phyloP scores from a whole-genome alignment of 2,113 vertebrate species.

The Pithys albifrons region DNA sequence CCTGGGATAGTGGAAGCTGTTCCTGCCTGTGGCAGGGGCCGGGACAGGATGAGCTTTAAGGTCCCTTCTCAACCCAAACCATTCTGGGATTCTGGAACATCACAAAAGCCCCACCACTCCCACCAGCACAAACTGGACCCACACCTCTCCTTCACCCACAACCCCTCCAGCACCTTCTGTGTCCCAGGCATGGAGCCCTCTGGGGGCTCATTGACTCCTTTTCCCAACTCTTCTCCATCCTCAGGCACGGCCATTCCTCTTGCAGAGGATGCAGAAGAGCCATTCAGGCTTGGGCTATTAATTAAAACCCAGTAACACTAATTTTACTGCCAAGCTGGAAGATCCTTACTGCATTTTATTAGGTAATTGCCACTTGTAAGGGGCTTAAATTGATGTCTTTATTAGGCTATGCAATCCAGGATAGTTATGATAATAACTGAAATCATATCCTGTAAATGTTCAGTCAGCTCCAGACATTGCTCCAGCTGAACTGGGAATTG shows the following conservation, averaged over 20 bases:
- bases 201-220: neutral
- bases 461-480: neutral
- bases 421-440: conserved; percentile 37
- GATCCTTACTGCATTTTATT: conserved; percentile 69
- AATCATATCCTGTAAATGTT: conserved; percentile 10
- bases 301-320: conserved; percentile 58
- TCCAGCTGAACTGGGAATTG: conserved; percentile 6
- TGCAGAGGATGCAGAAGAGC: neutral
- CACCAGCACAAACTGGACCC: neutral
- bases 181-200: neutral
- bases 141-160: neutral
- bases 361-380: conserved; percentile 65
- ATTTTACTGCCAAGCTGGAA: conserved; percentile 65
- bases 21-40: neutral
- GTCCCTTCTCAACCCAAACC: too few relatives aligned
- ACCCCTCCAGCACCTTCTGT: neutral
- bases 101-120: rapidly evolving
- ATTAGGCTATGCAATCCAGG: conserved; percentile 14
- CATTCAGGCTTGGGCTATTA: conserved; percentile 51
- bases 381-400: conserved; percentile 63
- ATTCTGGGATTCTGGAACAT: neutral
- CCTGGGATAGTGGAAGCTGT: neutral
- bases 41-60: too few relatives aligned
- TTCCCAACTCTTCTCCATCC: neutral
- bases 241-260: neutral